These are phyloP conservation scores for Zaprionus africanus DNA, from an alignment of 1,140 invertebrate genomes.

Conservation along the genomic window DNA sequence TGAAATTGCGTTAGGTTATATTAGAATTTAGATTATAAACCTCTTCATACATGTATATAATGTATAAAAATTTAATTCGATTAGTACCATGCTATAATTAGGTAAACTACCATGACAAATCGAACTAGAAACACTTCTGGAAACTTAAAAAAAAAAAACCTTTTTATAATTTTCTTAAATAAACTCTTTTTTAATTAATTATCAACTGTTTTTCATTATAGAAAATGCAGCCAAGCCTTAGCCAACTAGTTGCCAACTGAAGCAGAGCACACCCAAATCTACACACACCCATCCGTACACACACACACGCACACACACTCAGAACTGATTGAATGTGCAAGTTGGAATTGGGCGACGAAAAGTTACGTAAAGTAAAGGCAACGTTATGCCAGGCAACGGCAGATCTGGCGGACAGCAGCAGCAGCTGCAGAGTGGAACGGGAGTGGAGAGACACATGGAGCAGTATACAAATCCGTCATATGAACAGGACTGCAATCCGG, in stretches of 20 bases:
- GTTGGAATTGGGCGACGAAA: conserved; percentile 8
- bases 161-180: too few species aligned
- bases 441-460: conserved; percentile 45
- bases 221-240: conserved; percentile 1
- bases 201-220: not conserved
- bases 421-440: not conserved
- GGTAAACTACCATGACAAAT: too few species aligned
- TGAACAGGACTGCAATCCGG: conserved; percentile 63
- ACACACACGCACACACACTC: not conserved
- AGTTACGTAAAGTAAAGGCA: conserved; percentile 50
- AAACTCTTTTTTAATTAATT: too few species aligned
- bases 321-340: conserved; percentile 55
- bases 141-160: too few species aligned
- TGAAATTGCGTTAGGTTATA: too few species aligned
- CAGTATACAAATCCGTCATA: conserved; percentile 81
- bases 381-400: conserved; percentile 64
- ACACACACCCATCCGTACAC: not conserved
- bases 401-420: conserved; percentile 47
- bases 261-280: not conserved
- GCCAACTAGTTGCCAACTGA: not conserved
- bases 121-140: rapidly evolving
- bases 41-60: too few species aligned
- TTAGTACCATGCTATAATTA: too few species aligned
- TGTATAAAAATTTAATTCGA: too few species aligned
- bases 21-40: too few species aligned